Evolutionary conservation across 1,140 invertebrate species (phyloP), one percentile per base, ranked within the genome.

Genomic region (Pomacea maculata): DNA sequence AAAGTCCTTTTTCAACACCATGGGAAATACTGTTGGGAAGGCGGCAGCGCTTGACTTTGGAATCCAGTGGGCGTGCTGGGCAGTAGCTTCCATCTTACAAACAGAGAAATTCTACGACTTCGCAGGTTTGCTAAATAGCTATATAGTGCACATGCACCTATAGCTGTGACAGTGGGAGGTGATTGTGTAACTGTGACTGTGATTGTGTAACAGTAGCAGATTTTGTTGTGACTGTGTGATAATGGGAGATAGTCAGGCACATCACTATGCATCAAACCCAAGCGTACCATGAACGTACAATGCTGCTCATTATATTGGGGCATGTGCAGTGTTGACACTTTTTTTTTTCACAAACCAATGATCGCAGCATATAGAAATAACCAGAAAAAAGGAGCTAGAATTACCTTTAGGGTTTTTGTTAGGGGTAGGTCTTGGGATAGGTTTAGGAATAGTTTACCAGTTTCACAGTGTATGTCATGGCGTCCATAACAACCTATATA

Each of bases 101-200:
- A 92, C 92, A 14, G 92, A 92, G 84, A 92, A 92, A 78, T 92
- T 92, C 80, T 92, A 92, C 82, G 91, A 92, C 83, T 79, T 92
- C 67, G 88, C 91, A 83, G 91, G 92, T 92, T 84, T 74, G 57
- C 65, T n/a, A 6, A 34, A 34, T n/a, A 65, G 7, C 65, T 15
- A 17, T 25, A 7, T n/a, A 70, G 57, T 61, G 15, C 57, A 9
- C 57, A 8, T 61, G 15, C 8, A 11, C 11, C 9, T 15, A 70
- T 15, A 25, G 9, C n/a, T 70, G 12, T 70, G 67, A 65, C 64
- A 65, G n/a, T 25, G 25, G 25, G 25, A 25, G 25, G 25, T 25
- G 25, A 0, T 25, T n/a, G n/a, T n/a, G 64, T 6, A n/a, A 2
- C 3, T 65, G 64, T 65, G 2, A 17, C 17, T n/a, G 17, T 65